A percentile compares a stretch with the other conserved stretches of the same genome.
phyloP scores from a whole-genome alignment of 2,113 vertebrate genomes.

The Microcebus lehilahytsara region DNA sequence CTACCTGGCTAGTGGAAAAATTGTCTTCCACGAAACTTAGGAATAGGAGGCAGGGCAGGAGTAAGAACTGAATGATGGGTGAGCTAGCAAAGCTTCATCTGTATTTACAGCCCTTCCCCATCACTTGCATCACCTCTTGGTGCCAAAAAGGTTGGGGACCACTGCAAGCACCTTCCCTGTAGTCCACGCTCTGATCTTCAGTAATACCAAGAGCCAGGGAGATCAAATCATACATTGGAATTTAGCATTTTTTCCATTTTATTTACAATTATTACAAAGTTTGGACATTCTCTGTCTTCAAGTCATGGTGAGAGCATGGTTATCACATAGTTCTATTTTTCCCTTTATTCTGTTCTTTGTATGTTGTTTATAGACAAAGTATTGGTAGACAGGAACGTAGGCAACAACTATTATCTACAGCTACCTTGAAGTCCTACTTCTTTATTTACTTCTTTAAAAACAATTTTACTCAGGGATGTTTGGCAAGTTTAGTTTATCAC shows the following conservation, averaged over 20 bases:
- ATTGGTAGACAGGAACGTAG: not conserved
- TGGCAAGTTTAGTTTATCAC: not conserved
- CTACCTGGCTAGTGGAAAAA: too few species aligned
- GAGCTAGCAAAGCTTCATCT: too few species aligned
- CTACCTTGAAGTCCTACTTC: not conserved
- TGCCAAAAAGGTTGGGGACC: too few species aligned
- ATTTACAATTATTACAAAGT: not conserved
- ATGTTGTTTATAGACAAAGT: not conserved
- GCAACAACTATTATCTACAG: not conserved
- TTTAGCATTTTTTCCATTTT: constrained; percentile 7
- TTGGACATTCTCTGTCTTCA: not conserved
- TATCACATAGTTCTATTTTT: not conserved
- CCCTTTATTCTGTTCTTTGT: not conserved
- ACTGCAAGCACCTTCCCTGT: not conserved
- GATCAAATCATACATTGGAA: not conserved
- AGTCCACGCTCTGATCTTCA: not conserved
- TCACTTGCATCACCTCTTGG: too few species aligned
- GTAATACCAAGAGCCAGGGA: not conserved
- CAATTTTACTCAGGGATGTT: not conserved
- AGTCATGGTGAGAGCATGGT: not conserved
- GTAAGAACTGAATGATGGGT: too few species aligned
- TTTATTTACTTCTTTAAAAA: not conserved
- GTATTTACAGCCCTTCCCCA: too few species aligned
- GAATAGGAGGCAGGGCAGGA: too few species aligned
- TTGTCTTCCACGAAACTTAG: too few species aligned